Conservation (phyloP, 2,113 vertebrate genomes). For the Melospiza georgiana region DNA sequence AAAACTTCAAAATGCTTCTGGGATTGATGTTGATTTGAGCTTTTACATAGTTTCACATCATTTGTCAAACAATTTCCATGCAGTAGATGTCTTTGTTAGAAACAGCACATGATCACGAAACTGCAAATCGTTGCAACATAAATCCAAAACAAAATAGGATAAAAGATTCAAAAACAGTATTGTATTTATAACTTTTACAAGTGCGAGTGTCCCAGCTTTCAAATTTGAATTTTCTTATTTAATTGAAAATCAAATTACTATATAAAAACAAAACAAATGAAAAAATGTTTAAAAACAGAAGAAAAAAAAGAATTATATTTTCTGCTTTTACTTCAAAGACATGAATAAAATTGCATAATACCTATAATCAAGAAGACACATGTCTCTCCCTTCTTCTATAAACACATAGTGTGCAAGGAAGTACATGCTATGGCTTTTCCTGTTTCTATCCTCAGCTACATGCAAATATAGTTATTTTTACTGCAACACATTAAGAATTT, state of each 20-base stretch:
- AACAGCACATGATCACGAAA: neutral
- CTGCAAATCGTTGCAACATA: neutral
- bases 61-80: neutral
- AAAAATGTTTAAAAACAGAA: neutral
- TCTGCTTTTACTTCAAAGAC: neutral
- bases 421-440: neutral
- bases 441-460: neutral
- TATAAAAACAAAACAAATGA: neutral
- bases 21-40: neutral
- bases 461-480: neutral
- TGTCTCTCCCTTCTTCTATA: neutral
- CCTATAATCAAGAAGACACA: neutral
- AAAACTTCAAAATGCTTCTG: neutral
- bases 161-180: neutral
- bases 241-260: neutral
- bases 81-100: neutral
- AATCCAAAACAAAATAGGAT: neutral
- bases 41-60: neutral
- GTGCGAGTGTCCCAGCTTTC: neutral
- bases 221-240: neutral
- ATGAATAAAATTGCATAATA: neutral
- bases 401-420: neutral
- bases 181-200: neutral
- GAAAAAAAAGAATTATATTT: neutral
- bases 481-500: neutral